Percentiles rank a stretch among this genome's conserved stretches.
These are phyloP conservation scores for Sphaeramia orbicularis DNA, from an alignment of 2,797 vertebrate species.

Conservation along the genomic window DNA sequence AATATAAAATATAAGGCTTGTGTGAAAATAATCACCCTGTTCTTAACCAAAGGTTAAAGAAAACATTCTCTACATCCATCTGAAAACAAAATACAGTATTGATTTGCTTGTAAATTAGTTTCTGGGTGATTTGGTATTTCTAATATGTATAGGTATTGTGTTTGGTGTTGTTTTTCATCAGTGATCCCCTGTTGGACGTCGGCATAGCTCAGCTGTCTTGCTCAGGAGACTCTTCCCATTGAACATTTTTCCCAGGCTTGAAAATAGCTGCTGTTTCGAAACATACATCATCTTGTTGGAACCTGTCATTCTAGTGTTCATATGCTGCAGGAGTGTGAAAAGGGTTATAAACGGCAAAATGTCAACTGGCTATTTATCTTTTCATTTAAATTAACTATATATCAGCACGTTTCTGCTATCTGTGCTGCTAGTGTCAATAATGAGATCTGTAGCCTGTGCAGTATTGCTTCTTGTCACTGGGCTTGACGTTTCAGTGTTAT, in stretches of 20 bases:
- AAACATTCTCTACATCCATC: neutral
- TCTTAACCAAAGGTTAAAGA: neutral
- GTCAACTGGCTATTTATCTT: constrained; percentile 49
- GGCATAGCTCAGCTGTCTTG: neutral
- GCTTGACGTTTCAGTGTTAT: constrained; percentile 64
- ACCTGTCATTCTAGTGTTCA: constrained; percentile 4
- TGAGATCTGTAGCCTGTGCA: constrained; percentile 30
- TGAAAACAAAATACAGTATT: constrained; percentile 5
- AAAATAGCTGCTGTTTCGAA: neutral
- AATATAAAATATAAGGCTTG: constrained; percentile 23
- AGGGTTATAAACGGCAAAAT: constrained; percentile 19
- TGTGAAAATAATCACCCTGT: constrained; percentile 32
- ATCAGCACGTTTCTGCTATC: constrained; percentile 7
- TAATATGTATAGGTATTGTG: neutral
- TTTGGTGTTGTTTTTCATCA: neutral
- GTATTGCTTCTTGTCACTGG: constrained; percentile 31
- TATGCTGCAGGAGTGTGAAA: neutral
- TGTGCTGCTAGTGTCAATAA: constrained; percentile 43
- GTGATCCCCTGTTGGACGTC: neutral
- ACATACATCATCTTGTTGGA: neutral
- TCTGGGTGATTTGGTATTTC: neutral
- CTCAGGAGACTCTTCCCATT: neutral
- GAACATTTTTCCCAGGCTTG: neutral
- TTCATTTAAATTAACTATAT: constrained; percentile 28
- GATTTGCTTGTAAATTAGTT: neutral